phyloP scores from a whole-genome alignment of 2,113 vertebrate genomes.

The Pachypanchax playfairii region DNA sequence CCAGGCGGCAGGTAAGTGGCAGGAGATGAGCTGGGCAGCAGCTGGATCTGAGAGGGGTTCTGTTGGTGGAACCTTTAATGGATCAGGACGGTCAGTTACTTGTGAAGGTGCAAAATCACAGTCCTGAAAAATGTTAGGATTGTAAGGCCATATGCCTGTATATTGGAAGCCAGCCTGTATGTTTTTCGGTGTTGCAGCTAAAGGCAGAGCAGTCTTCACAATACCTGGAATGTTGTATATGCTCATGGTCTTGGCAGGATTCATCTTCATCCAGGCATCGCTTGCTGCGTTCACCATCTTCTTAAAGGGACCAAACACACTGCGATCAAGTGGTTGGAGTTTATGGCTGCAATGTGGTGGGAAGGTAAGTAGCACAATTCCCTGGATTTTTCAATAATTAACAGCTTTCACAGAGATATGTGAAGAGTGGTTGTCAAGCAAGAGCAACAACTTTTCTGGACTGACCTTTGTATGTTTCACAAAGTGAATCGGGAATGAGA shows the following conservation, averaged over 20 bases:
- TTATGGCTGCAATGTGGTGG: background rate
- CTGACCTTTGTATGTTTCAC: background rate
- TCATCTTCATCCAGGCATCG: background rate
- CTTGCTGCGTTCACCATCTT: background rate
- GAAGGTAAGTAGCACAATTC: background rate
- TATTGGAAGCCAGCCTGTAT: background rate
- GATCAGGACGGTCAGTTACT: background rate
- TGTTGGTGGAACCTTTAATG: no score
- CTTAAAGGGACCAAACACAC: background rate
- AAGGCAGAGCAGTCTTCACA: background rate
- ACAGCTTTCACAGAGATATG: background rate
- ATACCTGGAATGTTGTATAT: background rate
- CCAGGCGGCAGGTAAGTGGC: no score
- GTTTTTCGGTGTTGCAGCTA: background rate
- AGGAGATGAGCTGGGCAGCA: background rate
- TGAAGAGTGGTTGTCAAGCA: slow-evolving; percentile 1
- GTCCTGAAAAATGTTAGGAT: background rate
- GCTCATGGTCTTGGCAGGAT: background rate
- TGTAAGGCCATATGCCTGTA: background rate
- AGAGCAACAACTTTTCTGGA: background rate
- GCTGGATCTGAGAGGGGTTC: no score
- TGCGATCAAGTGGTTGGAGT: background rate
- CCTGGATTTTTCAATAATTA: background rate
- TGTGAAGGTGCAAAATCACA: background rate
- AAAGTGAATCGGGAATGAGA: background rate